These are phyloP conservation scores for Platerodrilus igneus DNA, from an alignment of 2,888 invertebrate genomes.

Conservation along the genomic window DNA sequence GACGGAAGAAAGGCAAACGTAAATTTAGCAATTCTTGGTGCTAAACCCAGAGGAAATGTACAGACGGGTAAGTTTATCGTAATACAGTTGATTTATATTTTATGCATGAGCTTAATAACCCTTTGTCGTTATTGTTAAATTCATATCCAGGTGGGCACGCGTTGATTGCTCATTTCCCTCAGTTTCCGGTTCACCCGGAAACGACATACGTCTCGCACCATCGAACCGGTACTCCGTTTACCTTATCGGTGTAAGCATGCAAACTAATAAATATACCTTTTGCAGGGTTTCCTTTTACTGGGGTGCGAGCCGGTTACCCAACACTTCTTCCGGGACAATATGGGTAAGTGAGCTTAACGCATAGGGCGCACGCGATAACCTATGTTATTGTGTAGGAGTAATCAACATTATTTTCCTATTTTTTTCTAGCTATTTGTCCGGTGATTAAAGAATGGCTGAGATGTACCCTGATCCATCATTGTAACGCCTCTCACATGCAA, in stretches of 20 bases:
- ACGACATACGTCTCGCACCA: conserved; percentile 38
- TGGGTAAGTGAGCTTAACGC: conserved; percentile 67
- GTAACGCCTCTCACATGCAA: conserved; percentile 43
- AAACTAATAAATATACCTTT: conserved; percentile 25
- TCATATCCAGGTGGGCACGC: conserved; percentile 25
- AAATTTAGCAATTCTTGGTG: conserved; percentile 94
- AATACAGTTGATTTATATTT: too few species aligned
- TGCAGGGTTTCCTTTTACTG: conserved; percentile 69
- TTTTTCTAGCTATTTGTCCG: conserved; percentile 47
- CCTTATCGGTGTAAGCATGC: conserved; percentile 20
- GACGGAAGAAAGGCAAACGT: conserved; percentile 98
- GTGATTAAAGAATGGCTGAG: conserved; percentile 47
- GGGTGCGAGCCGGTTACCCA: conserved; percentile 75
- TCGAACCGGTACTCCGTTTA: conserved; percentile 30
- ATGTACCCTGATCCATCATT: conserved; percentile 42
- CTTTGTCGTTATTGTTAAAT: conserved; percentile 15
- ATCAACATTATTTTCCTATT: conserved; percentile 47
- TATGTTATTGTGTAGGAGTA: conserved; percentile 36
- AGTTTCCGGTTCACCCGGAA: conserved; percentile 41
- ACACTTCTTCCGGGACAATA: conserved; percentile 75
- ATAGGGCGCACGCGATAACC: conserved; percentile 27
- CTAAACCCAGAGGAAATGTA: conserved; percentile 88
- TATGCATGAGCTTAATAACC: too few species aligned
- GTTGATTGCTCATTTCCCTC: conserved; percentile 41
- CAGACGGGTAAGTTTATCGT: conserved; percentile 75